Base-by-base conservation (phyloP, 2,113 vertebrate species). In the Ictalurus punctatus region DNA sequence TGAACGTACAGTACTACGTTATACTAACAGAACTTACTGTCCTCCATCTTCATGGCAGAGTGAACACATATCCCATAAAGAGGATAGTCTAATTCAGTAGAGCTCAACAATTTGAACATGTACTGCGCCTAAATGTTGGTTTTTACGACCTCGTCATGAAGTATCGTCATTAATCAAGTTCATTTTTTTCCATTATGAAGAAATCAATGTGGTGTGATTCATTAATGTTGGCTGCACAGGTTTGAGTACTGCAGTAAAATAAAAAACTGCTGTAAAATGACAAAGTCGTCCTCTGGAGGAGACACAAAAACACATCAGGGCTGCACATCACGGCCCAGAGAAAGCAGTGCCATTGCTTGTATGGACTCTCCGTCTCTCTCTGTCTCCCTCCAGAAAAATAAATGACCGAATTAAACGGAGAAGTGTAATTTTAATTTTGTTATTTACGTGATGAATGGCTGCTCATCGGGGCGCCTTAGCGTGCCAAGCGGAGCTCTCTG, bases 371-470 rank as follows among this genome's bases (percentile, higher is more conserved):
- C 86, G 74, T 91, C 89, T 85, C 89, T 87, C 56, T 56, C 73
- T 8, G 21, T 59, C 25, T n/a, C 40, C 89, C 90, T 85, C 89
- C 83, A 89, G 90, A 94, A 93, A 93, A 95, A 95, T 93, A 95
- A 95, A 95, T 94, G 93, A 93, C 93, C 94, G 92, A 94, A 95
- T 95, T 95, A 95, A 94, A 94, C 89, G 91, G 93, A 94, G 94
- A 95, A 94, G 93, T 94, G 94, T 95, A 94, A 94, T 96, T 95
- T 95, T 94, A 93, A 94, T 95, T 94, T 94, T 93, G 94, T 94
- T 95, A 95, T 95, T 95, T 95, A 94, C 93, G 91, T 95, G 95
- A 95, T 95, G 94, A 95, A 95, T 95, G 92, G 92, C 93, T 92
- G 91, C 93, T 94, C 89, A 89, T 93, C 92, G 91, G 85, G 85